Evolutionary conservation across 1,140 invertebrate genomes (phyloP).

Genomic region (Nymphalis io): DNA sequence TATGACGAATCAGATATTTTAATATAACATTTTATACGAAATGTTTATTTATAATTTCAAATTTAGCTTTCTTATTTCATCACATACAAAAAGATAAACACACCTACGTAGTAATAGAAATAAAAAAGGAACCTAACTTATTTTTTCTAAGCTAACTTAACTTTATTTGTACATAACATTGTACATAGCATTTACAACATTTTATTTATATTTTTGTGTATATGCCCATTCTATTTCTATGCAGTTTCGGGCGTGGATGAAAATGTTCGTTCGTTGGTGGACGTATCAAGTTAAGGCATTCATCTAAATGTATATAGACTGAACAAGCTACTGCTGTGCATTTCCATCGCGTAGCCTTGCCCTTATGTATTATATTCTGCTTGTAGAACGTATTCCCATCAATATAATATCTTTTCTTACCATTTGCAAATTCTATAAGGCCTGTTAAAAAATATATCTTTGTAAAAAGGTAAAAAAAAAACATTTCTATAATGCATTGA

Average conservation of each 20-base stretch:
- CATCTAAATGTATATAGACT: conserved; percentile 30
- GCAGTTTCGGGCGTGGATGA: conserved; percentile 7
- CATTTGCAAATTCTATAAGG: conserved; percentile 25
- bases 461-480: too few species aligned
- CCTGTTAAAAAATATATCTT: conserved; percentile 11
- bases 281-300: conserved; percentile 1
- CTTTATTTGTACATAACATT: too few species aligned
- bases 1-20: too few species aligned
- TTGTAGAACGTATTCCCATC: conserved; percentile 36
- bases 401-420: conserved; percentile 23
- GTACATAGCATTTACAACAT: too few species aligned
- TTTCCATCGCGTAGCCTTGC: conserved; percentile 18
- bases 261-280: conserved; percentile 14
- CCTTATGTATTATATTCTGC: conserved; percentile 6
- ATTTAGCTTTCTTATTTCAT: too few species aligned
- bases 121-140: too few species aligned
- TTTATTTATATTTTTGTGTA: conserved; percentile 13
- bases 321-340: conserved; percentile 23
- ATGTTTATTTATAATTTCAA: neutral
- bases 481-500: too few species aligned
- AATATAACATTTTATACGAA: too few species aligned
- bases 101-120: too few species aligned
- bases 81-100: too few species aligned
- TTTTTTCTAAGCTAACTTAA: too few species aligned
- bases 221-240: conserved; percentile 9